Percentiles rank a stretch among this genome's conserved stretches.
Evolutionary conservation across 1,140 invertebrate species (phyloP).

Genomic region (Drosophila saltans): DNA sequence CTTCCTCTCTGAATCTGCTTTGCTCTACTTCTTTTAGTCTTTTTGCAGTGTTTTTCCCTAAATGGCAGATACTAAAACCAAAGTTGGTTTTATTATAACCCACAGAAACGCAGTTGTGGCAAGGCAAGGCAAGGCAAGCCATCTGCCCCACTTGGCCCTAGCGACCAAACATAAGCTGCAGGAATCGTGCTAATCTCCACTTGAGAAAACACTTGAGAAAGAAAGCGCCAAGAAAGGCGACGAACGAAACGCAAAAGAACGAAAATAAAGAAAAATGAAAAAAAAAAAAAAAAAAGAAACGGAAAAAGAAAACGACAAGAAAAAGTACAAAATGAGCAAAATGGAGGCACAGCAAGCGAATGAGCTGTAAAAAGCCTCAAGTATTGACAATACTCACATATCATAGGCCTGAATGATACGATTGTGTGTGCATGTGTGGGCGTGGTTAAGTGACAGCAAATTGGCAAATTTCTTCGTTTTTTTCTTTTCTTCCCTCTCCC

Average conservation of each 20-base stretch:
- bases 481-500: too few species aligned
- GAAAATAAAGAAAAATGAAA: constrained; percentile 12
- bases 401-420: constrained; percentile 56
- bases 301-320: constrained; percentile 15
- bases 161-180: constrained; percentile 52
- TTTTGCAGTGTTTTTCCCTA: background rate
- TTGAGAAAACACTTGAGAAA: constrained; percentile 62
- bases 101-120: constrained; percentile 10
- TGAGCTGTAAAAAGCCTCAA: constrained; percentile 80
- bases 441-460: constrained; percentile 70
- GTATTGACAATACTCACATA: constrained; percentile 69
- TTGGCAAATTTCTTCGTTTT: constrained; percentile 62
- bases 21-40: background rate
- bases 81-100: constrained; percentile 14
- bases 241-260: constrained; percentile 45
- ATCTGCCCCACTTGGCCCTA: constrained; percentile 10
- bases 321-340: constrained; percentile 12
- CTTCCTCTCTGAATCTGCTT: background rate
- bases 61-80: constrained; percentile 9
- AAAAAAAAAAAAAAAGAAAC: constrained; percentile 7
- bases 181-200: constrained; percentile 75
- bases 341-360: constrained; percentile 24
- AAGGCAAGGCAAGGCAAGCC: background rate
- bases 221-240: constrained; percentile 63
- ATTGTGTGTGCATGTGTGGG: constrained; percentile 52